Evolutionary conservation across 2,888 invertebrate species (phyloP).

Genomic region (Erebia palarica): DNA sequence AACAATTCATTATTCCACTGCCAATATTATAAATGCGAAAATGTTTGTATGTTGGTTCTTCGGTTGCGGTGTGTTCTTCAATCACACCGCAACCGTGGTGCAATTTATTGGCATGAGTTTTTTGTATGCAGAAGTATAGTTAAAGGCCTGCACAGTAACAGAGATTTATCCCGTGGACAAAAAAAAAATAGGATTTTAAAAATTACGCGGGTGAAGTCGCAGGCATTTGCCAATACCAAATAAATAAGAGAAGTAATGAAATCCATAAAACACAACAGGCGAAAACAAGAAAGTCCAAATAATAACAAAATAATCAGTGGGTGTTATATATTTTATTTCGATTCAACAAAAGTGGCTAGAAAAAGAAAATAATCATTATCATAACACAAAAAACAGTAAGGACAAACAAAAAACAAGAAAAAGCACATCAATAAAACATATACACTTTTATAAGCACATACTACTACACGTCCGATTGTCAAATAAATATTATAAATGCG

Average conservation of each 20-base stretch:
- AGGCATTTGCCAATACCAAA: too few relatives aligned
- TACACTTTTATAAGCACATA: not conserved
- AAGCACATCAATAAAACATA: not conserved
- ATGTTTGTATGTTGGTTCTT: too few relatives aligned
- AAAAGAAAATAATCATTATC: not conserved
- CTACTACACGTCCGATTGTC: too few relatives aligned
- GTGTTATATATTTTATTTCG: not conserved
- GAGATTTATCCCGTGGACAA: too few relatives aligned
- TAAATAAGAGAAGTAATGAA: not conserved
- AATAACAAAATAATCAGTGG: slow-evolving; percentile 3
- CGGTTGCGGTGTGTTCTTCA: too few relatives aligned
- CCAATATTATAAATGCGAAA: not conserved
- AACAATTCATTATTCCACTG: not conserved
- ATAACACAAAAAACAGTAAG: not conserved
- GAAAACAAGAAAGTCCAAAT: slow-evolving; percentile 1
- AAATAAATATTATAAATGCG: too few relatives aligned
- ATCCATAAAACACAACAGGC: not conserved
- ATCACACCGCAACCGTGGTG: too few relatives aligned
- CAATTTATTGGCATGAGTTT: too few relatives aligned
- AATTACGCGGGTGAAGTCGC: too few relatives aligned
- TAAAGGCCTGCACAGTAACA: too few relatives aligned
- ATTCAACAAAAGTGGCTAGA: not conserved
- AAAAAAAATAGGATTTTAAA: too few relatives aligned
- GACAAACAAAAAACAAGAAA: not conserved
- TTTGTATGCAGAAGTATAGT: too few relatives aligned